Percentiles rank a stretch among this genome's conserved stretches.
These are phyloP conservation scores for Platycheirus albimanus DNA, from an alignment of 2,888 invertebrate species.

Conservation along the genomic window DNA sequence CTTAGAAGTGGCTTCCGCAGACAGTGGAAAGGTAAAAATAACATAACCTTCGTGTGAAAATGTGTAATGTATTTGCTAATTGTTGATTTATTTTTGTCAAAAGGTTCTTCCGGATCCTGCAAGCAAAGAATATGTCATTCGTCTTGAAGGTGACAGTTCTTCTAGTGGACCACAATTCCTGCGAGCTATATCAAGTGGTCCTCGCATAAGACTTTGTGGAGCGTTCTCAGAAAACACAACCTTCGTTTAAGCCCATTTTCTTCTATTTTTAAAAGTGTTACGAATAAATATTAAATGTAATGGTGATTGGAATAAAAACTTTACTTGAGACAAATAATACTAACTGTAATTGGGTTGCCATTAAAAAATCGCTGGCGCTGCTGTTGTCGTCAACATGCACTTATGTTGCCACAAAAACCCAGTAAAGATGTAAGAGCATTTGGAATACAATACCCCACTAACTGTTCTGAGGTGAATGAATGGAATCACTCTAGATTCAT, in stretches of 20 bases:
- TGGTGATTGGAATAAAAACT: constrained; percentile 68
- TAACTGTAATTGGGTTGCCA: constrained; percentile 49
- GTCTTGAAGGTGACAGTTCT: constrained; percentile 81
- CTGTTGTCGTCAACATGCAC: background rate
- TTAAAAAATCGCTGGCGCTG: constrained; percentile 2
- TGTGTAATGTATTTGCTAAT: background rate
- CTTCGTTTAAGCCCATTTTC: constrained; percentile 82
- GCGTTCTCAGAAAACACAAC: constrained; percentile 91
- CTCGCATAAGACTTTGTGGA: constrained; percentile 87
- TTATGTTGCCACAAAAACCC: constrained; percentile 11
- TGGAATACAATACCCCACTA: constrained; percentile 8
- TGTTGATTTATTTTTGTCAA: background rate
- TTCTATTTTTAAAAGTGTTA: constrained; percentile 27
- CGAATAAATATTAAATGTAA: constrained; percentile 25
- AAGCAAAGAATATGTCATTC: constrained; percentile 83
- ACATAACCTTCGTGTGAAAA: background rate
- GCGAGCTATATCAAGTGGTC: constrained; percentile 87
- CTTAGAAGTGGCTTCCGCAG: constrained; percentile 50
- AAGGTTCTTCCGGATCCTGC: constrained; percentile 75
- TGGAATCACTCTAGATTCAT: too few relatives aligned
- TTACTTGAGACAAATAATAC: constrained; percentile 51
- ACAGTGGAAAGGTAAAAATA: constrained; percentile 50
- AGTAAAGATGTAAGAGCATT: constrained; percentile 5
- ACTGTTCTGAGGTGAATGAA: background rate
- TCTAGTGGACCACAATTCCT: constrained; percentile 81